A percentile compares a stretch with the other conserved stretches of the same genome.
Evolutionary conservation across 2,888 invertebrate species (phyloP).

Genomic region (Scaptomyza parva): DNA sequence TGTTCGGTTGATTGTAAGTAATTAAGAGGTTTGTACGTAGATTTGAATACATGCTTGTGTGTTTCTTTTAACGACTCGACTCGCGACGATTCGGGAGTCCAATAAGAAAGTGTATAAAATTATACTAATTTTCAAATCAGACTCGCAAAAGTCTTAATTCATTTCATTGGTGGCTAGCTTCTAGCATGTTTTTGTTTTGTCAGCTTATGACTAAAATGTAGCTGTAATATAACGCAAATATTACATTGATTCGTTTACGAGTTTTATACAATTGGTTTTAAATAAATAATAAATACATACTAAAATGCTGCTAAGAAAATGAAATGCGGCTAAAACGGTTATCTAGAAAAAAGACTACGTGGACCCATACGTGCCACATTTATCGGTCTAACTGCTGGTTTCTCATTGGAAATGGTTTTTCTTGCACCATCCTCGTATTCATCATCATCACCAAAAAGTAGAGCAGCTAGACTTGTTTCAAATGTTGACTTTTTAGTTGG

Average conservation of each 20-base stretch:
- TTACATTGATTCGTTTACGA: conserved; percentile 36
- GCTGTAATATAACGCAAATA: conserved; percentile 56
- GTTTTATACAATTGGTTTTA: conserved; percentile 26
- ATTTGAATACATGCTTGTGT: conserved; percentile 54
- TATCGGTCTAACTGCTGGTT: conserved; percentile 67
- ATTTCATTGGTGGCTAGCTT: conserved; percentile 56
- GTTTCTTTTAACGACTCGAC: conserved; percentile 26
- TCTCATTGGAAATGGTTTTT: conserved; percentile 53
- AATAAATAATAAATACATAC: conserved; percentile 68
- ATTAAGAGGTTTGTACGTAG: conserved; percentile 47
- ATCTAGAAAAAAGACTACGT: conserved; percentile 71
- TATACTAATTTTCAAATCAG: conserved; percentile 82
- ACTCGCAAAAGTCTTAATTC: conserved; percentile 83
- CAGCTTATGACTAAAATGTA: conserved; percentile 50
- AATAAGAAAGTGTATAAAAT: conserved; percentile 78
- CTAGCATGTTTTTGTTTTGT: conserved; percentile 32
- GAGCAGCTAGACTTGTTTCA: conserved; percentile 83
- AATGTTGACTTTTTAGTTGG: conserved; percentile 80
- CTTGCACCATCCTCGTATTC: conserved; percentile 69
- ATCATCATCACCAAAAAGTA: conserved; percentile 84
- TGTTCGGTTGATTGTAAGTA: conserved; percentile 21
- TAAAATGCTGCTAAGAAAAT: conserved; percentile 64
- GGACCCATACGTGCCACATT: conserved; percentile 82
- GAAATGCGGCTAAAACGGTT: conserved; percentile 17
- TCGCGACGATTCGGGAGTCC: conserved; percentile 85